Evolutionary conservation across 2,797 vertebrate species (phyloP), one percentile per base, ranked within the genome.

Genomic region (Fringilla coelebs): DNA sequence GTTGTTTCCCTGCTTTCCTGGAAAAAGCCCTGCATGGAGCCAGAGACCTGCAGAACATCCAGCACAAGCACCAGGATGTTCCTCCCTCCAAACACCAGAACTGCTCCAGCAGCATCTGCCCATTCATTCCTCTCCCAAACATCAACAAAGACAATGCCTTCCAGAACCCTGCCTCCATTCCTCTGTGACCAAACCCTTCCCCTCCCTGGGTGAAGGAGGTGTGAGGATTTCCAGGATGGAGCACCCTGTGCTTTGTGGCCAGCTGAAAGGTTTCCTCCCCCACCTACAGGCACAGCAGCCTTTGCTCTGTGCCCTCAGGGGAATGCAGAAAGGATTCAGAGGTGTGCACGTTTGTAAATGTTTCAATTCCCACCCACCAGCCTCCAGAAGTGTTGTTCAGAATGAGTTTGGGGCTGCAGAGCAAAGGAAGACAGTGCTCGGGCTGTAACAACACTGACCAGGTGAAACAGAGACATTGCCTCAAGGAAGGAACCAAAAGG

Each of bases 311-410:
- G 29, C 24, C 13, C 24, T 15, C n/a, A 3, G 0, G 6, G 28
- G 52, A 75, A 40, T 1, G 15, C 2, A 73, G 45, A 32, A 72
- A 63, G 48, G 19, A 19, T 21, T 54, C 43, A n/a, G 17, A 49
- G 62, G 25, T 0, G 2, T 3, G 5, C 2, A 8, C 2, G 0
- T 46, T 74, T 52, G 32, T 17, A n/a, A 62, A 55, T 3, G n/a
- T 65, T 67, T 10, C 52, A 40, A 4, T 36, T 58, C 49, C 34
- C 28, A 34, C n/a, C 48, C 48, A 40, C 21, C 28, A 13, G 0
- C 17, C 5, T 1, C 52, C 32, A 62, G n/a, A 58, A 54, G 7
- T 8, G 7, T 4, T 18, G 49, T 11, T 34, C 57, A 36, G 34
- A 32, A 36, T 55, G 17, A 55, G 34, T 57, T 71, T 2, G 6